Conservation (phyloP, 1,140 invertebrate genomes). For the Lamellibrachia luymesi region DNA sequence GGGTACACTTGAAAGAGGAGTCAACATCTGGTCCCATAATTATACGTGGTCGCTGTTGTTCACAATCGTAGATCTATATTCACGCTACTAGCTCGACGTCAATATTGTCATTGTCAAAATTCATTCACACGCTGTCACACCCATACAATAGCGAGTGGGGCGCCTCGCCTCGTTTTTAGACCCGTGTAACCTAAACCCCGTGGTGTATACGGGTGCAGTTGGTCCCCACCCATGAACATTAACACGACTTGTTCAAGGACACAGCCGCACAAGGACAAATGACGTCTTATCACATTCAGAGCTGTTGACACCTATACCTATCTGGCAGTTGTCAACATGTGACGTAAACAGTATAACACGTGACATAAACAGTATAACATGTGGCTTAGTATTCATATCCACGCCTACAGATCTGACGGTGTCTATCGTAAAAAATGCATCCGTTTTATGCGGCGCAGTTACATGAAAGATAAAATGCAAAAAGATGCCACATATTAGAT, state of each 20-base stretch:
- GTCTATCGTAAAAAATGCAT: neutral
- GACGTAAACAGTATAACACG: neutral
- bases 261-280: neutral
- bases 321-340: neutral
- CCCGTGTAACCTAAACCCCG: neutral
- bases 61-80: neutral
- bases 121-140: neutral
- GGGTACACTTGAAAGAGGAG: neutral
- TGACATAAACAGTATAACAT: neutral
- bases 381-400: neutral
- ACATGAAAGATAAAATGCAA: neutral
- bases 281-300: neutral
- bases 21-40: neutral
- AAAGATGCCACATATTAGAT: neutral
- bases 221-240: neutral
- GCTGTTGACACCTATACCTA: neutral
- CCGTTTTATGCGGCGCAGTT: neutral
- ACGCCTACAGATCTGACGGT: neutral
- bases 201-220: neutral
- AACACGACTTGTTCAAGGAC: neutral
- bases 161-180: neutral
- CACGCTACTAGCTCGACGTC: neutral
- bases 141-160: neutral
- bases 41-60: neutral
- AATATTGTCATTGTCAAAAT: neutral